Conservation (phyloP, 1,140 invertebrate genomes). For the Atopsyche davidsoni region DNA sequence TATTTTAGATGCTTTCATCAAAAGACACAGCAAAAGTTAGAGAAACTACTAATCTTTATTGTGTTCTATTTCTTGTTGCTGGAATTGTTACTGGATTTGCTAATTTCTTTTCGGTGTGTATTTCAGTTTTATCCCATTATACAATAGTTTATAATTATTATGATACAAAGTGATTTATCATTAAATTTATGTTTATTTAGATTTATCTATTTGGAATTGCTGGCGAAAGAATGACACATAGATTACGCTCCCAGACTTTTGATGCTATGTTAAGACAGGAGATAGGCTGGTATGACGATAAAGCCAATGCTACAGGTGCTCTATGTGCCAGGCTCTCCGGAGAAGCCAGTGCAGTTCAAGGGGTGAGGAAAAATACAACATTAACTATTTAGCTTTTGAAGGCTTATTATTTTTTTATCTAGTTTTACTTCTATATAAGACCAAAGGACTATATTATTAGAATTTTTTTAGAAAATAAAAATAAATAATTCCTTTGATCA, state of each 20-base stretch:
- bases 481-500: background rate
- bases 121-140: too few relatives aligned
- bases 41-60: slow-evolving; percentile 50
- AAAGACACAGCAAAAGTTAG: slow-evolving; percentile 44
- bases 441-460: too few relatives aligned
- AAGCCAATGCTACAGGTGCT: slow-evolving; percentile 59
- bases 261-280: slow-evolving; percentile 63
- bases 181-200: slow-evolving; percentile 30
- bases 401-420: too few relatives aligned
- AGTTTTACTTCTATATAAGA: too few relatives aligned
- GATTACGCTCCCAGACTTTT: slow-evolving; percentile 59
- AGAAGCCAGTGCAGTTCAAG: slow-evolving; percentile 70
- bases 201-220: slow-evolving; percentile 56
- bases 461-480: background rate
- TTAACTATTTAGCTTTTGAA: too few relatives aligned
- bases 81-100: slow-evolving; percentile 58
- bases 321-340: slow-evolving; percentile 64
- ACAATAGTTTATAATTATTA: slow-evolving; percentile 14
- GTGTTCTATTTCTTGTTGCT: slow-evolving; percentile 57
- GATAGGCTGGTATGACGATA: slow-evolving; percentile 69
- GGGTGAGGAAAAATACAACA: slow-evolving; percentile 56
- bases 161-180: slow-evolving; percentile 2
- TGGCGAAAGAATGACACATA: slow-evolving; percentile 64
- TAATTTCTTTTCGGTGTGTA: slow-evolving; percentile 57
- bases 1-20: background rate